Base-by-base conservation (phyloP, 37 sponge, comb jelly and placozoan species). In the Agelas oroides region DNA sequence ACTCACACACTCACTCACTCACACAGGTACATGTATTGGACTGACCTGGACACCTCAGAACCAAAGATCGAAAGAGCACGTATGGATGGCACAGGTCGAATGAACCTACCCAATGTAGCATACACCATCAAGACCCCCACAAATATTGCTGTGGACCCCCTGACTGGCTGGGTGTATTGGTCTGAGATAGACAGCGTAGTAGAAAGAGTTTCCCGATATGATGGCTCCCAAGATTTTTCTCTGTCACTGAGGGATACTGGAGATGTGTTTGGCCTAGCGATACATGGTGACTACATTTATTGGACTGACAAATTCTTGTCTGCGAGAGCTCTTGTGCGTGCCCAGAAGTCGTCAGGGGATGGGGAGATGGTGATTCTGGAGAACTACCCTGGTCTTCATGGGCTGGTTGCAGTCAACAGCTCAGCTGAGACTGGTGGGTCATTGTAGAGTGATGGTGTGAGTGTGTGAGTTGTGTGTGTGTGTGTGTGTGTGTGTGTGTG, bases 11-110 rank as follows among this genome's bases (percentile, higher is more conserved):
- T 19, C 40, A 39, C 72, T 0, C 72, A 23, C 72, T 21, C 40
- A 33, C 32, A 33, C 53, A 73, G 75, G 55, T 65, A n/a, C 53
- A 63, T 77, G 62, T 86, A 78, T 61, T 86, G 86, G 86, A 57
- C 71, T 35, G 86, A 78, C 19, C 15, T 25, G 52, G 78, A 57
- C 40, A 25, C 8, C 33, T 30, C 17, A 19, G 28, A 19, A 5
- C 86, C 71, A 11, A 70, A 70, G 33, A 59, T 86, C 18, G 79
- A 86, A 63, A 12, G 61, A 21, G 71, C 79, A 8, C 36, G 59
- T 0, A 76, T 86, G 86, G 63, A 86, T 30, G 86, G 86, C 23
- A 56, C 41, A 5, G 61, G 71, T 23, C 59, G 75, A 1, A 25
- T 1, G 2, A 34, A 57, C 1, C n/a, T 71, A 2, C 55, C 66